Evolutionary conservation across 2,113 vertebrate genomes (phyloP).

Genomic region (Craseonycteris thonglongyai): DNA sequence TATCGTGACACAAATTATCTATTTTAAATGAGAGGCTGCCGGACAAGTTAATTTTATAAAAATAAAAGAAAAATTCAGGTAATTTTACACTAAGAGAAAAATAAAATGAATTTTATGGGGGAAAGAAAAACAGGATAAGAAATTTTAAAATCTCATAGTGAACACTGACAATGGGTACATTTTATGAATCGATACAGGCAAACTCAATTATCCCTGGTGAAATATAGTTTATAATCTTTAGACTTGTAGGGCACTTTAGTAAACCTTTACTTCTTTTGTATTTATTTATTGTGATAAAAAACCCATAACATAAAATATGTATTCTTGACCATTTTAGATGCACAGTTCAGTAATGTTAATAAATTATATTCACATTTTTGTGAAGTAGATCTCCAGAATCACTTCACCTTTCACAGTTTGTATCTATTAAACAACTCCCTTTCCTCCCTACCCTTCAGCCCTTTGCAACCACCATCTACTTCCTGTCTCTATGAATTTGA

Average conservation of each 20-base stretch:
- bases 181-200: conserved; percentile 29
- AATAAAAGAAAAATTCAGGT: not conserved
- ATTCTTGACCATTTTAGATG: not conserved
- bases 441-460: not conserved
- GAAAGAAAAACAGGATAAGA: not conserved
- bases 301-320: not conserved
- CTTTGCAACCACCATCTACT: not conserved
- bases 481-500: not conserved
- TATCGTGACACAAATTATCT: not conserved
- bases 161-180: not conserved
- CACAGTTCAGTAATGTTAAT: not conserved
- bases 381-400: not conserved
- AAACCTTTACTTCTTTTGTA: not conserved
- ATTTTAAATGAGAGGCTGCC: not conserved
- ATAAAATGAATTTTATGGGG: not conserved
- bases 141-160: not conserved
- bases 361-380: not conserved
- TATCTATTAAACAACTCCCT: not conserved
- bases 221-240: not conserved
- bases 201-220: not conserved
- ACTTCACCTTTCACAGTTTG: not conserved
- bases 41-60: not conserved
- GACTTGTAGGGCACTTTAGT: not conserved
- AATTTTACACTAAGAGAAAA: not conserved
- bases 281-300: not conserved